Evolutionary conservation across 2,888 invertebrate species (phyloP).

Genomic region (Salpingus planirostris): DNA sequence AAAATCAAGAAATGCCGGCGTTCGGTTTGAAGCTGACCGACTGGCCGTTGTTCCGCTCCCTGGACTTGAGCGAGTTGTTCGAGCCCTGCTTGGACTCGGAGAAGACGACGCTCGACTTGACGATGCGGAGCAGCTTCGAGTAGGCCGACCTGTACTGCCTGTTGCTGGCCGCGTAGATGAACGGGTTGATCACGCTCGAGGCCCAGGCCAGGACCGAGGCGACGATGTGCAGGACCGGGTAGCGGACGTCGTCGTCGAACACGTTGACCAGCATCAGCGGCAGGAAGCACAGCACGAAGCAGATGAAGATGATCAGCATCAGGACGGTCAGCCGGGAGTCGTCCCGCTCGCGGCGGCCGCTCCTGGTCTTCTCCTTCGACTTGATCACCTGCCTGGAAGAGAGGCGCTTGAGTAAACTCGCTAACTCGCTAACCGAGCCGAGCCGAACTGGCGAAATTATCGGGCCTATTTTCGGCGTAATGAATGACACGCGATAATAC

Average conservation of each 20-base stretch:
- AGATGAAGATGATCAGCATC: slow-evolving; percentile 81
- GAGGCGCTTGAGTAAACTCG: too few relatives aligned
- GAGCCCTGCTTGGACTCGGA: slow-evolving; percentile 29
- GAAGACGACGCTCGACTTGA: slow-evolving; percentile 33
- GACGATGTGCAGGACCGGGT: slow-evolving; percentile 70
- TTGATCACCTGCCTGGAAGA: slow-evolving; percentile 26
- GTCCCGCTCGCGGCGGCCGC: slow-evolving; percentile 47
- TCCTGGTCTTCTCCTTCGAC: slow-evolving; percentile 26
- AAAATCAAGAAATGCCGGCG: slow-evolving; percentile 8
- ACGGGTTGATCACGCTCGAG: slow-evolving; percentile 80
- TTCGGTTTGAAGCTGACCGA: slow-evolving; percentile 24
- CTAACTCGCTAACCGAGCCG: too few relatives aligned
- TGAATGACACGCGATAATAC: too few relatives aligned
- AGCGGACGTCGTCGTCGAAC: slow-evolving; percentile 65
- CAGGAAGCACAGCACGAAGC: slow-evolving; percentile 78
- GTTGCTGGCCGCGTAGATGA: slow-evolving; percentile 85
- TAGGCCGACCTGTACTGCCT: slow-evolving; percentile 65
- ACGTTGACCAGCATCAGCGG: slow-evolving; percentile 85
- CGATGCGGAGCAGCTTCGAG: slow-evolving; percentile 44
- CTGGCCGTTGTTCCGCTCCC: slow-evolving; percentile 23
- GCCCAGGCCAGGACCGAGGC: slow-evolving; percentile 85
- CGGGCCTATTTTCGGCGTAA: too few relatives aligned
- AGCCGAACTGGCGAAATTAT: too few relatives aligned
- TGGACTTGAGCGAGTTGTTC: slow-evolving; percentile 21
- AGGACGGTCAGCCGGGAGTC: slow-evolving; percentile 74